phyloP scores from a whole-genome alignment of 2,888 invertebrate genomes.

The Vandiemenella viatica region DNA sequence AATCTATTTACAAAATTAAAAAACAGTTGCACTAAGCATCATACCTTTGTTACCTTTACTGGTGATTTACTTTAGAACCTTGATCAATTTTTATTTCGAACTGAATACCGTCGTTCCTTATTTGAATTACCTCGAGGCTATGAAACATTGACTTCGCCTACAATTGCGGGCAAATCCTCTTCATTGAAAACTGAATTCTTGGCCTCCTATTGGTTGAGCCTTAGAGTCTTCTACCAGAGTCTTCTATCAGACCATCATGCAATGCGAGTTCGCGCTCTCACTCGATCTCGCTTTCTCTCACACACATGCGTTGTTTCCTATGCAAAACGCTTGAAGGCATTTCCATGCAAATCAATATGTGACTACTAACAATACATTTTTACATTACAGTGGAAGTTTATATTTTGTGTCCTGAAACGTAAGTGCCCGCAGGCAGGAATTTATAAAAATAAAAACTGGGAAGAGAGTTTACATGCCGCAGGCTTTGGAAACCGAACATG shows the following conservation, averaged over 20 bases:
- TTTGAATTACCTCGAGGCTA: too few relatives aligned
- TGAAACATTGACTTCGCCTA: constrained; percentile 4
- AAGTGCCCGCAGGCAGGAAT: too few relatives aligned
- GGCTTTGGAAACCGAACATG: constrained; percentile 10
- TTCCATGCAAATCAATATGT: constrained; percentile 10
- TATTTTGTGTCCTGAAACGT: too few relatives aligned
- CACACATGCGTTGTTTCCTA: neutral
- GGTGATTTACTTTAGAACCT: too few relatives aligned
- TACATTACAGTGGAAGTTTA: too few relatives aligned
- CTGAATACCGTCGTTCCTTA: too few relatives aligned
- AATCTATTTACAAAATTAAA: too few relatives aligned
- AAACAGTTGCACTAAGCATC: too few relatives aligned
- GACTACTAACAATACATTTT: too few relatives aligned
- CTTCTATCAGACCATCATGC: constrained; percentile 30
- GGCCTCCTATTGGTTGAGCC: constrained; percentile 23
- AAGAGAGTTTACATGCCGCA: constrained; percentile 6
- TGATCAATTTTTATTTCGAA: too few relatives aligned
- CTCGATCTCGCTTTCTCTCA: neutral
- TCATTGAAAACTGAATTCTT: constrained; percentile 17
- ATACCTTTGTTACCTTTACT: too few relatives aligned
- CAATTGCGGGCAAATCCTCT: constrained; percentile 16
- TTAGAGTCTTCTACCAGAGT: constrained; percentile 32
- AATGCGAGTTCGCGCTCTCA: constrained; percentile 3
- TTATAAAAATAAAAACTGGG: too few relatives aligned
- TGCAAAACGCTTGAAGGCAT: neutral